Base-by-base conservation (phyloP, 2,888 invertebrate genomes). In the Drosophila meridiana region DNA sequence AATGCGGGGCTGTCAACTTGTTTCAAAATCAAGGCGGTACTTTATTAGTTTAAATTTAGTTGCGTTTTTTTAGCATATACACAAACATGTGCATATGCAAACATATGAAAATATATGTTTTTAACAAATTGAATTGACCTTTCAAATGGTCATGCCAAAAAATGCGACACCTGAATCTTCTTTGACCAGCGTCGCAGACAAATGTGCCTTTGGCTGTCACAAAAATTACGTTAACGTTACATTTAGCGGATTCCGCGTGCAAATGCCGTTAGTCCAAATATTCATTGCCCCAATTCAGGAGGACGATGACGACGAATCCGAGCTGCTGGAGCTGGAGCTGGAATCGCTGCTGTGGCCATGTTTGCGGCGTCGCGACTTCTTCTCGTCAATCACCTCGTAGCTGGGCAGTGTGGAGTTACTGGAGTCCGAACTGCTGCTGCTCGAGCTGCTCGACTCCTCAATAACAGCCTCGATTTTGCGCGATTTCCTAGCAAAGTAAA, bases 381-480 rank as follows among this genome's bases (percentile, higher is more conserved):
- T 92, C 71, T 92, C 93, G 60, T 84, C 90, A 20, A 92, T 92
- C 28, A 92, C 92, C 73, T 92, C 92, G 75, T 92, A 92, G 65
- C 92, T 92, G 70, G 92, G 92, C 80, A 92, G 69, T 60, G 93
- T 92, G 32, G 92, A 92, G 70, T 91, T 89, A 66, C 93, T 92
- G 38, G 91, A 90, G 55, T 91, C 90, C 11, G 92, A 91, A 66
- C 90, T 83, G 67, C 78, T 89, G 75, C 88, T 83, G 76, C 79
- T 80, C 20, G 85, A 78, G 61, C 82, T 90, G 63, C 82, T 89
- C 4, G 92, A 87, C 78, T 91, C 93, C 76, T 92, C 93, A 42
- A 91, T 84, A n/a, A 92, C 92, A 14, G 91, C 89, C 62, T 92
- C 92, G 65, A 92, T 89, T 82, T 83, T 85, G 63, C 90, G 91